Base-by-base conservation (phyloP, 2,797 vertebrate species). In the Poecile montanus region DNA sequence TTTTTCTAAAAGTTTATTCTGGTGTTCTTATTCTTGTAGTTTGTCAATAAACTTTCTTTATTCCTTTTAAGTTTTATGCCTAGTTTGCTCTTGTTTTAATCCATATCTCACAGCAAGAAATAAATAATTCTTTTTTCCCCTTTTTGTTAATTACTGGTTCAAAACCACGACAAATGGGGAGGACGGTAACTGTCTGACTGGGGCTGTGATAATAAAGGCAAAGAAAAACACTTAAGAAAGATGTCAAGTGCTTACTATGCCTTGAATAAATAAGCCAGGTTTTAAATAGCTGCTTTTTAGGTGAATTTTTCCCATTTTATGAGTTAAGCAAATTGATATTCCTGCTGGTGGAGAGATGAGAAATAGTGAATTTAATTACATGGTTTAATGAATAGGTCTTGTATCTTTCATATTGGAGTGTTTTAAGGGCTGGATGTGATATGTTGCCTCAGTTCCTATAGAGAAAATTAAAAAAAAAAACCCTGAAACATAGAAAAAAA, bases 251-350 rank as follows among this genome's bases (percentile, higher is more conserved):
- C 92, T 93, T 92, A 83, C 25, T 88, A 21, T 61, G 36, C 4
- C 18, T 84, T 68, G n/a, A 75, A 92, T 85, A 93, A 91, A 83
- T 80, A 89, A 75, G 27, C 7, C 11, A 2, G 5, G 26, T 38
- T 89, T 79, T n/a, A 85, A 95, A 92, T 71, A 89, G 47, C 30
- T 92, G 30, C 34, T 88, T 91, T 75, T 92, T 89, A 92, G 83
- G 42, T 54, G 57, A 83, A n/a, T 88, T 78, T 88, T 93, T 16
- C 26, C 13, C 20, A 40, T 81, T 92, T 94, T 92, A 92, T 56
- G 72, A 85, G 72, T 93, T 40, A 65, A 80, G 29, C 5, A 92
- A 94, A 88, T 88, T 76, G 40, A 16, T 36, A 85, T 94, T 89
- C 36, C 47, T 88, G 22, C 29, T 42, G 45, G 45, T 61, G 91